Conservation (phyloP, 2,113 vertebrate species). For the Dicerorhinus sumatrensis region DNA sequence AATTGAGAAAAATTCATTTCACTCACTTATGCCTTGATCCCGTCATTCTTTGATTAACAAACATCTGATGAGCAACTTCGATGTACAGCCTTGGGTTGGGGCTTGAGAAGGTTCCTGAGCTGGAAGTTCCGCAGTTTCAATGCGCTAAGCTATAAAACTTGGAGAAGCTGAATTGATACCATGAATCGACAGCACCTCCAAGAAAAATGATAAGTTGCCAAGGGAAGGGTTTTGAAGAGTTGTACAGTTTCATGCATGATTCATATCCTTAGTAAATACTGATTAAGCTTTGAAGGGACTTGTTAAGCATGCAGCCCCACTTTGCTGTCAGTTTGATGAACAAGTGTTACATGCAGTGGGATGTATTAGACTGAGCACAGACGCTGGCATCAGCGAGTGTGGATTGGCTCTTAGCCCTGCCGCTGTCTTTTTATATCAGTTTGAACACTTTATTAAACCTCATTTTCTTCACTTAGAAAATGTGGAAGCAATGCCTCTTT, state of each 20-base stretch:
- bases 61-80: accelerated
- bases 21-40: accelerated
- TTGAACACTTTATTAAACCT: not conserved
- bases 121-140: not conserved
- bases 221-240: not conserved
- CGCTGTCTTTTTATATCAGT: not conserved
- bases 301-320: not conserved
- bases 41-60: not conserved
- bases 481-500: no score
- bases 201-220: accelerated
- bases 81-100: accelerated
- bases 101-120: no score
- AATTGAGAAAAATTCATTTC: not conserved
- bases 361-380: not conserved
- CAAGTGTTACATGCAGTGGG: accelerated
- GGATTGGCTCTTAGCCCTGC: not conserved
- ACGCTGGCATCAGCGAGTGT: accelerated
- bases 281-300: not conserved
- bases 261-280: accelerated
- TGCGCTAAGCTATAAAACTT: accelerated
- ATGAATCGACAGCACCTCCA: accelerated
- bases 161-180: accelerated
- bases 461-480: not conserved
- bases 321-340: not conserved
- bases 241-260: accelerated